These are phyloP conservation scores for Acanthiza pusilla DNA, from an alignment of 2,797 vertebrate genomes.

Conservation along the genomic window DNA sequence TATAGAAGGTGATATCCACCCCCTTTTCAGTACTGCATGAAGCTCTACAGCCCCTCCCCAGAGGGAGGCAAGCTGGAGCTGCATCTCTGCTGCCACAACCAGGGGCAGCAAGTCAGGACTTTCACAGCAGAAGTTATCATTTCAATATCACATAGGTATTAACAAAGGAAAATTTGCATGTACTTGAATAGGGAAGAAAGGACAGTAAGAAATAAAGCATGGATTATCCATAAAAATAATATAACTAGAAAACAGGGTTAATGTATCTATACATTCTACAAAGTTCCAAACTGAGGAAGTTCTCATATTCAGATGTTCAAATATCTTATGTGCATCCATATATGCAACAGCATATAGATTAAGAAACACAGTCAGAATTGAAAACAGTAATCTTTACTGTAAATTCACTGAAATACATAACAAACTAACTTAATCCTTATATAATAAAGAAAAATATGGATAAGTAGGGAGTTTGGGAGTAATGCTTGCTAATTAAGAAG, in stretches of 20 bases:
- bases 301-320: background rate
- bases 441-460: background rate
- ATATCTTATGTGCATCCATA: background rate
- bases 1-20: background rate
- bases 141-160: background rate
- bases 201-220: background rate
- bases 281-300: conserved; percentile 16
- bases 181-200: background rate
- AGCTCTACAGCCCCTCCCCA: background rate
- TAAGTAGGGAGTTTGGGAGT: background rate
- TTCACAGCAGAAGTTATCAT: background rate
- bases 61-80: background rate
- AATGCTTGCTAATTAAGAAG: background rate
- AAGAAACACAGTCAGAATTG: background rate
- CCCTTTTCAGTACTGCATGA: background rate
- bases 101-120: background rate
- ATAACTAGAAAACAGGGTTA: background rate
- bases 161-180: background rate
- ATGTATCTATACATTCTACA: background rate
- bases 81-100: background rate
- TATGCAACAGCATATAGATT: background rate
- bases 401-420: background rate
- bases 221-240: background rate
- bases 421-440: background rate
- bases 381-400: background rate